These are phyloP conservation scores for Drosophila pseudotalamancana DNA, from an alignment of 2,888 invertebrate genomes.

Conservation along the genomic window DNA sequence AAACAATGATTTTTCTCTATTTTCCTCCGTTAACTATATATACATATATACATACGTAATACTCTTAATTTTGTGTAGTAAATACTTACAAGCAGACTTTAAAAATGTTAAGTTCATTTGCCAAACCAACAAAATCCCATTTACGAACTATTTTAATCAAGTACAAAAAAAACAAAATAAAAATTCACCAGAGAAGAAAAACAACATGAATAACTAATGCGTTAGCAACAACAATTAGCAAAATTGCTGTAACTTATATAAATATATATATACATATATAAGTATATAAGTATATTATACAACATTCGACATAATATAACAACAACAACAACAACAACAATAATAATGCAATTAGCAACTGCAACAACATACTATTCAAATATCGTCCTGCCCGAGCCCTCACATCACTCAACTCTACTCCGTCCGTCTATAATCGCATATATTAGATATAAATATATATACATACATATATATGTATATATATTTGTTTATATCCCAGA, in stretches of 20 bases:
- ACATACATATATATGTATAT: slow-evolving; percentile 4
- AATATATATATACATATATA: not conserved
- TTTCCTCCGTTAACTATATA: slow-evolving; percentile 32
- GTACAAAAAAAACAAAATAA: slow-evolving; percentile 17
- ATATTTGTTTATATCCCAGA: slow-evolving; percentile 33
- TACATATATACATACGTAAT: slow-evolving; percentile 21
- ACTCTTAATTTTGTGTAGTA: slow-evolving; percentile 56
- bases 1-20: slow-evolving; percentile 21
- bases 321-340: slow-evolving; percentile 13
- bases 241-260: slow-evolving; percentile 27
- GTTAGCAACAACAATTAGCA: slow-evolving; percentile 16
- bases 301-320: slow-evolving; percentile 34
- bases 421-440: slow-evolving; percentile 24
- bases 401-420: slow-evolving; percentile 59
- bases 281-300: slow-evolving; percentile 18
- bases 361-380: slow-evolving; percentile 62
- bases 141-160: slow-evolving; percentile 24
- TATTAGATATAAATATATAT: not conserved
- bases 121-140: slow-evolving; percentile 33
- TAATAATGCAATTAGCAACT: slow-evolving; percentile 40
- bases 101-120: slow-evolving; percentile 45
- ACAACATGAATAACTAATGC: slow-evolving; percentile 6
- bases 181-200: too few relatives aligned
- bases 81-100: slow-evolving; percentile 30
- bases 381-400: slow-evolving; percentile 79